phyloP scores from a whole-genome alignment of 2,888 invertebrate species.

The Drosophila algonquin region DNA sequence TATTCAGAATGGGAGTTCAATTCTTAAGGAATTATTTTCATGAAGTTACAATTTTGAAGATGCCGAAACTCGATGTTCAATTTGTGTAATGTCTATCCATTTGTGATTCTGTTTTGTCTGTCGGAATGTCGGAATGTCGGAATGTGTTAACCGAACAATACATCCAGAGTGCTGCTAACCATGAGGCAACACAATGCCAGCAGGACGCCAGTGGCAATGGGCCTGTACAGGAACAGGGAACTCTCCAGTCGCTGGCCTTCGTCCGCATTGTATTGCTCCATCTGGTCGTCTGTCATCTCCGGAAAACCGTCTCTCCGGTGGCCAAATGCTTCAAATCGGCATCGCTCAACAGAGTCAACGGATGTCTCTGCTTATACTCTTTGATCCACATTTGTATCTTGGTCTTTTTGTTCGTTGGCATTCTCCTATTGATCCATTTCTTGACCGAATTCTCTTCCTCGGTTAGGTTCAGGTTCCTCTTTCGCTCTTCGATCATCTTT shows the following conservation, averaged over 20 bases:
- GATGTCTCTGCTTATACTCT: neutral
- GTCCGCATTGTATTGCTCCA: neutral
- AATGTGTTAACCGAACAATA: neutral
- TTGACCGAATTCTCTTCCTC: neutral
- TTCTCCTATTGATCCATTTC: neutral
- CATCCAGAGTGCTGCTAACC: neutral
- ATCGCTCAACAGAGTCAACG: neutral
- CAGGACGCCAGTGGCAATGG: neutral
- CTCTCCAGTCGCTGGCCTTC: neutral
- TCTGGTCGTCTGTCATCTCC: neutral
- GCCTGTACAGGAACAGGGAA: neutral
- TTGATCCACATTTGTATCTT: neutral
- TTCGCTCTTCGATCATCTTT: neutral
- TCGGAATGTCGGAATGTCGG: no score
- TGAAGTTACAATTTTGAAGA: no score
- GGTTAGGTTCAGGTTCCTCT: neutral
- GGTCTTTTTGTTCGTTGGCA: neutral
- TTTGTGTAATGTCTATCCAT: neutral
- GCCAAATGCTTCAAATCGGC: neutral
- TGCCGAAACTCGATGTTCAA: no score
- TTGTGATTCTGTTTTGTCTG: neutral
- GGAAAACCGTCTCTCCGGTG: neutral
- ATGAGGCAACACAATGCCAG: neutral
- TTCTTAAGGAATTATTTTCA: no score
- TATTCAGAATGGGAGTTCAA: no score